These are phyloP conservation scores for Rostratula benghalensis DNA, from an alignment of 2,113 vertebrate genomes.

Conservation along the genomic window DNA sequence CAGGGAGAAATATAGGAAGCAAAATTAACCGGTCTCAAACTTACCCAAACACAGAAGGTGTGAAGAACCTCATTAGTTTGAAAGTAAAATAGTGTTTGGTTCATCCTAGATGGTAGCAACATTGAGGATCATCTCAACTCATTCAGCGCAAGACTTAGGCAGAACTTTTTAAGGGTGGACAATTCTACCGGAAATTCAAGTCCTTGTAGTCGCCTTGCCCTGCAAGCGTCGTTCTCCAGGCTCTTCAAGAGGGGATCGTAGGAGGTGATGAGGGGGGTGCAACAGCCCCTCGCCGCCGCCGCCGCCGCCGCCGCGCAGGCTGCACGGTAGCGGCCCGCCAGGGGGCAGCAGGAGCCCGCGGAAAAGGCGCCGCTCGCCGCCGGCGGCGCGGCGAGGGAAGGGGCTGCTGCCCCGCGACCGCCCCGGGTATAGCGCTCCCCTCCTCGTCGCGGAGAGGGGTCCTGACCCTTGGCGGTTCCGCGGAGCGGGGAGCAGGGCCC, in stretches of 20 bases:
- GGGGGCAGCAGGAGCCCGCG: conserved; percentile 41
- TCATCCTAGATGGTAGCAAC: not conserved
- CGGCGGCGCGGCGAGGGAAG: not conserved
- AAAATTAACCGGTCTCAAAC: not conserved
- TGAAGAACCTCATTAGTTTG: not conserved
- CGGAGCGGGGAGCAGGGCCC: no score
- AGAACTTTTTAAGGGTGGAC: not conserved
- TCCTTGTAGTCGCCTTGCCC: not conserved
- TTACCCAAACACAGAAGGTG: not conserved
- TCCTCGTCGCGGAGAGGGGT: not conserved
- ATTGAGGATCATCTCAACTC: not conserved
- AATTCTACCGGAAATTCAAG: not conserved
- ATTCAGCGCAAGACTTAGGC: not conserved
- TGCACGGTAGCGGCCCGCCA: not conserved
- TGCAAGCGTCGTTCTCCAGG: fast-evolving
- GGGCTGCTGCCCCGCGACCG: not conserved
- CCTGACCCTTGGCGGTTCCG: not conserved
- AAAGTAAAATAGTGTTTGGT: not conserved
- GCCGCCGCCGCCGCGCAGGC: no score
- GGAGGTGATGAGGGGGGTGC: not conserved
- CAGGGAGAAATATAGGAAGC: not conserved
- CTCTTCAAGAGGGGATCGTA: not conserved
- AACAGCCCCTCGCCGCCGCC: not conserved
- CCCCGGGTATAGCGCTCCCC: not conserved
- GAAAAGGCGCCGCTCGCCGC: not conserved